A percentile compares a stretch with the other conserved stretches of the same genome.
Conservation (phyloP, 2,113 vertebrate species). For the Melozone crissalis region DNA sequence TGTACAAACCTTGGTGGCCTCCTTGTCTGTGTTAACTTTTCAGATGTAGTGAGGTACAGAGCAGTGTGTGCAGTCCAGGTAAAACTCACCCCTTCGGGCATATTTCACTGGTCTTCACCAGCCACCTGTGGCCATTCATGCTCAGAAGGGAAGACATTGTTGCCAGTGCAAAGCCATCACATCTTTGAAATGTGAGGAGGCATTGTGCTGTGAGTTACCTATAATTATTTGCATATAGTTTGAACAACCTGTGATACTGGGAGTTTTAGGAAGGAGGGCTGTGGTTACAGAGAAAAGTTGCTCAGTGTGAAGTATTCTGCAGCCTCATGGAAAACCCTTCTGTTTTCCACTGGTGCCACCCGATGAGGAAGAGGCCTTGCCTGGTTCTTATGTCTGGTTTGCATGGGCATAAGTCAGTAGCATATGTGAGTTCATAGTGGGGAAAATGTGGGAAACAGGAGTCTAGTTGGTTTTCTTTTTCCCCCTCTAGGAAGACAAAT, state of each 20-base stretch:
- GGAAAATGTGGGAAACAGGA: background rate
- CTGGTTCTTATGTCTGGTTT: accelerated
- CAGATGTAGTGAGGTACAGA: background rate
- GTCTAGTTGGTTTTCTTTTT: background rate
- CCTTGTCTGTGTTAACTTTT: background rate
- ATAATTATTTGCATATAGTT: background rate
- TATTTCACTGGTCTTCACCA: background rate
- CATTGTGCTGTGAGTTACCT: background rate
- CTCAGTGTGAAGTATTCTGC: background rate
- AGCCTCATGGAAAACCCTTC: background rate
- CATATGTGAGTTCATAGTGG: accelerated
- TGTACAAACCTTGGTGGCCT: background rate
- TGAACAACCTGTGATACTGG: accelerated
- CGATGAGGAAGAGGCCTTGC: accelerated
- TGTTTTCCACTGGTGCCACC: background rate
- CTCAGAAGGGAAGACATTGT: background rate
- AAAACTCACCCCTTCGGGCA: background rate
- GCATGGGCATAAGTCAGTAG: background rate
- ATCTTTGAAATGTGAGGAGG: background rate
- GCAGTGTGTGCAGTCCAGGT: accelerated
- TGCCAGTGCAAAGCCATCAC: background rate
- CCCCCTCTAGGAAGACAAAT: background rate
- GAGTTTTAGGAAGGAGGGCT: background rate
- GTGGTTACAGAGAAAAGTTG: background rate
- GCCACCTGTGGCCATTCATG: background rate